Evolutionary conservation across 2,888 invertebrate species (phyloP), one percentile per base, ranked within the genome.

Genomic region (Hedya salicella): DNA sequence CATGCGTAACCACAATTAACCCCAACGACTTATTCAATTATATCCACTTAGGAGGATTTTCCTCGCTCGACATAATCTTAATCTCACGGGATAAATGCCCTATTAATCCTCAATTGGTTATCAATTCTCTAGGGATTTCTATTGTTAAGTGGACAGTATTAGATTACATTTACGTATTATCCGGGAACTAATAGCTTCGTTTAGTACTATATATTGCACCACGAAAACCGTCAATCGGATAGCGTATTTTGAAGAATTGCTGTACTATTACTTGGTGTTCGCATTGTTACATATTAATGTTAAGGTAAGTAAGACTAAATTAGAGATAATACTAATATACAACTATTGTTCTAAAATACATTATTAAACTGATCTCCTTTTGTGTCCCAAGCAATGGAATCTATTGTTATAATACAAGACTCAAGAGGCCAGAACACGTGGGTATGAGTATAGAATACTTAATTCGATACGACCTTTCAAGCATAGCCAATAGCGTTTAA

Each of bases 1-100:
- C 75, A 62, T 46, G 70, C 67, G 69, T 75, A 78, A 77, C 68
- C n/a, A 4, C 9, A 64, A 21, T 57, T 64, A 50, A 57, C 64
- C 64, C 14, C 19, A 25, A 14, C 14, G 44, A 36, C 64, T 66
- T 40, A 66, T 60, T 32, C 65, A 53, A 65, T 65, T 53, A 66
- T 5, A n/a, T 11, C 32, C 46, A 32, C 36, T 66, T 60, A 53
- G 40, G 16, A 21, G 8, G 21, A 48, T 59, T 59, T 30, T 40
- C 21, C 14, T 30, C 32, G 8, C 16, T 17, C 13, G 13, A 13
- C n/a, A 42, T 25, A 39, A 19, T 19, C 13, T 39, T 25, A 39
- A 19, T 19, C 13, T 39, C 19, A 25, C n/a, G 44, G 44, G 11
- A 11, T 44, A 13, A 19, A 19, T 44, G 19, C 17, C 8, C 9